Evolutionary conservation across 2,888 invertebrate species (phyloP), one percentile per base, ranked within the genome.

Genomic region (Halictus ligatus): DNA sequence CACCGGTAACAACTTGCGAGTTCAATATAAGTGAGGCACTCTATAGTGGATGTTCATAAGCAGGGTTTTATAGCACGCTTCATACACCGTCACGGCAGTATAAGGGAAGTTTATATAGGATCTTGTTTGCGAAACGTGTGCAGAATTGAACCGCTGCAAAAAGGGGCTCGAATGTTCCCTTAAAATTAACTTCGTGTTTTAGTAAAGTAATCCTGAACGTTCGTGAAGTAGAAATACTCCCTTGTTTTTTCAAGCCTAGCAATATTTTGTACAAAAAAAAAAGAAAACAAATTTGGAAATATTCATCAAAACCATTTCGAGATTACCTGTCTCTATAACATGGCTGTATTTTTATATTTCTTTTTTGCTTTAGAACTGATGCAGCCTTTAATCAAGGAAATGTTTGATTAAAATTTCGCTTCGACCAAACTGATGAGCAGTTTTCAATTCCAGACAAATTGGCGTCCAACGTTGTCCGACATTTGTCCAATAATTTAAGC

Each of bases 101-200:
- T 71, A 40, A 75, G 40, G 35, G 54, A 58, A 8, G 71, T 21
- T 83, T 50, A 15, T 64, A 50, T 48, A 50, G 29, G 29, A 50
- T 25, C 50, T 29, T 50, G 46, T 40, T 4, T 50, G 43, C n/a
- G 64, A 81, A 29, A 35, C 64, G 77, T 46, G n/a, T 15, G n/a
- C n/a, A n/a, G 40, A 81, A 81, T 67, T 50, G 21, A 81, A 81
- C 46, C 64, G 67, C 43, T 35, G 29, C 67, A 81, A 54, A 46
- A 29, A 81, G 7, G 13, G 40, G 15, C 43, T 48, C 2, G 15
- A 7, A n/a, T 82, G 67, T n/a, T 29, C 54, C 43, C 67, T 8
- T 74, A 25, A 67, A 46, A 50, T 25, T 54, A 35, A 83, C 82
- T 67, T 69, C 4, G 40, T 35, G 21, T 8, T 40, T 69, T 21